Base-by-base conservation (phyloP, 2,797 vertebrate species). In the Chaetophractus vellerosus region DNA sequence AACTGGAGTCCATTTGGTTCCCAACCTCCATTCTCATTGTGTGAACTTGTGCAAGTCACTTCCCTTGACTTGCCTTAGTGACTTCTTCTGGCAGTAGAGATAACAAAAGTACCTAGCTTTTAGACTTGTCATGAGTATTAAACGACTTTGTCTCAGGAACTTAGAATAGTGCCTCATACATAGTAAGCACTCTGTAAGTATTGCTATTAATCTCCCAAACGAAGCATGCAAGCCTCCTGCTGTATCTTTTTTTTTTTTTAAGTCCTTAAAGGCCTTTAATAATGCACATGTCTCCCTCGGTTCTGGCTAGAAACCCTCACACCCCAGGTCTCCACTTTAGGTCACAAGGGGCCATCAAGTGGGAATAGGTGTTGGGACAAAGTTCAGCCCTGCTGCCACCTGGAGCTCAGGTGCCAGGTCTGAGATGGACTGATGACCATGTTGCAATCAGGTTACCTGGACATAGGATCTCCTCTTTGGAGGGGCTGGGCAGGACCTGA, bases 191-290 rank as follows among this genome's bases (percentile, higher is more conserved):
- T 48, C 38, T 72, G 4, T 55, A 41, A 72, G 23, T 8, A 28
- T 28, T 72, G 41, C 71, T 28, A 8, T 72, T 26, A 19, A 19
- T 55, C 9, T 23, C 82, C 33, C 33, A 33, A 64, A 38, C 33
- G 8, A 69, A 9, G 48, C 33, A 14, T 38, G 48, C 2, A 11
- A 38, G 38, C 50, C 23, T 31, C 63, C 23, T 55, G 52, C 52
- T 6, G 18, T 55, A 55, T 45, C 45, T 45, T 45, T 45, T 9
- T 10, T 45, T 45, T 38, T 38, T 55, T 61, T 59, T 68, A 24
- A 79, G 0, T 72, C 50, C 84, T 81, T 90, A 18, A 84, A 95
- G 91, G 66, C 69, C 33, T 97, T 97, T 97, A 97, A 96, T 96
- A 36, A 92, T 1, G 7, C 63, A 24, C 45, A 12, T 23, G 33